Percentiles rank a stretch among this genome's conserved stretches.
Conservation (phyloP, 2,797 vertebrate genomes). For the Oreochromis mossambicus region DNA sequence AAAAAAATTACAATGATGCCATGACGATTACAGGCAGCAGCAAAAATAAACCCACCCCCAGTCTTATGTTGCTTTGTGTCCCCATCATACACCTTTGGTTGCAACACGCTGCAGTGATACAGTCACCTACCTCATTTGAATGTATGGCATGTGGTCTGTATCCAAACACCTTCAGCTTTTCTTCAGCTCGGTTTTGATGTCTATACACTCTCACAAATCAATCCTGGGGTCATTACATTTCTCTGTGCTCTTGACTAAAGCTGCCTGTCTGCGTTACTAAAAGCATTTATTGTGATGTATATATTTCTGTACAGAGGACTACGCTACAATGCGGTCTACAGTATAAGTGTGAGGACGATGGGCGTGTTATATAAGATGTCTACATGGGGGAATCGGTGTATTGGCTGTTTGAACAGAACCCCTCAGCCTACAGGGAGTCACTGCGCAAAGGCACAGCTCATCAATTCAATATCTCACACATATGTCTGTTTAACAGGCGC, state of each 20-base stretch:
- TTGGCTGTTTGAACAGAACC: conserved; percentile 18
- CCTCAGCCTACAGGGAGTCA: conserved; percentile 14
- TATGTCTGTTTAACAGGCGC: conserved; percentile 17
- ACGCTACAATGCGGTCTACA: conserved; percentile 48
- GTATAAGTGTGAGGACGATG: conserved; percentile 32
- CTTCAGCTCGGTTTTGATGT: background rate
- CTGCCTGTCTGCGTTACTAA: background rate
- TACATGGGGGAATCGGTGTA: conserved; percentile 13
- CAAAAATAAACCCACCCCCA: background rate
- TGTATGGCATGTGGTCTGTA: background rate
- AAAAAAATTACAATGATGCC: background rate
- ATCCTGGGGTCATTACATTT: background rate
- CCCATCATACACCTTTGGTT: background rate
- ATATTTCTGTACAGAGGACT: conserved; percentile 27
- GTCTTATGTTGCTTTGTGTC: background rate
- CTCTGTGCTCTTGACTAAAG: background rate
- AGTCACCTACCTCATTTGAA: background rate
- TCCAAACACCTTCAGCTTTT: background rate
- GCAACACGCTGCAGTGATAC: background rate
- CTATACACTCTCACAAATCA: background rate
- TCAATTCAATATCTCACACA: conserved; percentile 36
- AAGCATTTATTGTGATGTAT: conserved; percentile 1
- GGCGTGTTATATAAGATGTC: conserved; percentile 41
- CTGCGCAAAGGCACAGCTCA: conserved; percentile 33
- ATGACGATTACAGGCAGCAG: background rate